Evolutionary conservation across 1,140 invertebrate species (phyloP).

Genomic region (Tetramorium alpestre): DNA sequence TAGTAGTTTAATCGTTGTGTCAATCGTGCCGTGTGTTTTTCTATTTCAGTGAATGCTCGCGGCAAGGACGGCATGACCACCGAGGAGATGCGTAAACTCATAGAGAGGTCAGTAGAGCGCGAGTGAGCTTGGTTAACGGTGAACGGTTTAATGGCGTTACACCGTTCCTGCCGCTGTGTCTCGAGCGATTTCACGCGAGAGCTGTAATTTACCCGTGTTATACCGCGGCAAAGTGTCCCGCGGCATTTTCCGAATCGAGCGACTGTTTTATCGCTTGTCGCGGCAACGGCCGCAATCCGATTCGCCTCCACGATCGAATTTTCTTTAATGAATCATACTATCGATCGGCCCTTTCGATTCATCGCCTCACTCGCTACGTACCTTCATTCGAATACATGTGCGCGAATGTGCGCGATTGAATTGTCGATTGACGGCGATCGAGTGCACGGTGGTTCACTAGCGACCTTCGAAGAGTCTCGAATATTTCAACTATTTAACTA

Average conservation of each 20-base stretch:
- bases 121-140: constrained; percentile 73
- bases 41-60: constrained; percentile 91
- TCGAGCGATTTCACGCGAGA: constrained; percentile 69
- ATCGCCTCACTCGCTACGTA: neutral
- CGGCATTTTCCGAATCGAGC: constrained; percentile 64
- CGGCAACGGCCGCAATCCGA: constrained; percentile 30
- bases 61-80: constrained; percentile 95
- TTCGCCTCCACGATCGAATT: neutral
- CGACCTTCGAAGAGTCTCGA: constrained; percentile 46
- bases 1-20: constrained; percentile 83
- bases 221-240: neutral
- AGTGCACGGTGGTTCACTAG: constrained; percentile 70
- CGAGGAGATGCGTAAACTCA: constrained; percentile 97
- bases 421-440: constrained; percentile 55
- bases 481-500: constrained; percentile 25
- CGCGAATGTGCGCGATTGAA: constrained; percentile 27
- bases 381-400: neutral
- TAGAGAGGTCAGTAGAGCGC: constrained; percentile 94
- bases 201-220: constrained; percentile 29
- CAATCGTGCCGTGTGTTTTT: constrained; percentile 86
- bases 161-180: constrained; percentile 72
- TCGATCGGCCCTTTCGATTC: neutral
- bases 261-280: constrained; percentile 20
- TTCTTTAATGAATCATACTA: constrained; percentile 21
- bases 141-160: constrained; percentile 56